Evolutionary conservation across 2,888 invertebrate species (phyloP).

Genomic region (Endomychus coccineus): DNA sequence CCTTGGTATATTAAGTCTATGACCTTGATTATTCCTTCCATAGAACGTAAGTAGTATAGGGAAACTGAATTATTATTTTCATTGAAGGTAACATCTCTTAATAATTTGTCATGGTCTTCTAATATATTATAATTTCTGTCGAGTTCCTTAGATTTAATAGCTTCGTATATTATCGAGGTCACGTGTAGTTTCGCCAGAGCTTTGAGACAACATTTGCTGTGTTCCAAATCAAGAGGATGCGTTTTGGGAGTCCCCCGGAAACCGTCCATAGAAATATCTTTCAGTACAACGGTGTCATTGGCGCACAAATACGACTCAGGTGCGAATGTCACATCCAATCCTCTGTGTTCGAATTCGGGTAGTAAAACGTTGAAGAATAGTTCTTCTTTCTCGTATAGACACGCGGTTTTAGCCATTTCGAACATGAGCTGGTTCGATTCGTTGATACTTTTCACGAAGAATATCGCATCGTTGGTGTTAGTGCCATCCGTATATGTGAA

Average conservation of each 20-base stretch:
- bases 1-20: slow-evolving; percentile 26
- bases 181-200: slow-evolving; percentile 49
- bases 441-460: slow-evolving; percentile 30
- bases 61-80: slow-evolving; percentile 19
- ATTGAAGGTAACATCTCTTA: slow-evolving; percentile 26
- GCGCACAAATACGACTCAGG: slow-evolving; percentile 30
- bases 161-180: slow-evolving; percentile 47
- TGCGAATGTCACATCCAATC: slow-evolving; percentile 27
- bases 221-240: slow-evolving; percentile 43
- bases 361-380: slow-evolving; percentile 29
- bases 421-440: slow-evolving; percentile 22
- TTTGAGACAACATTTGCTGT: slow-evolving; percentile 45
- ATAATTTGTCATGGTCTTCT: slow-evolving; percentile 22
- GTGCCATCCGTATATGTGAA: slow-evolving; percentile 17
- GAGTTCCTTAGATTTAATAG: slow-evolving; percentile 27
- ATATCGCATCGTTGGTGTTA: slow-evolving; percentile 12
- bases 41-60: slow-evolving; percentile 22
- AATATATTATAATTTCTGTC: slow-evolving; percentile 21
- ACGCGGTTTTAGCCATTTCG: slow-evolving; percentile 21
- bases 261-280: slow-evolving; percentile 26
- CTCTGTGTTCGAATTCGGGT: slow-evolving; percentile 21
- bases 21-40: slow-evolving; percentile 26
- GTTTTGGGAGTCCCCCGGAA: slow-evolving; percentile 27
- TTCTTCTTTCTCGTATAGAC: slow-evolving; percentile 33
- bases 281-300: slow-evolving; percentile 28